Conservation (phyloP, 2,888 invertebrate species). For the Ormia ochracea region DNA sequence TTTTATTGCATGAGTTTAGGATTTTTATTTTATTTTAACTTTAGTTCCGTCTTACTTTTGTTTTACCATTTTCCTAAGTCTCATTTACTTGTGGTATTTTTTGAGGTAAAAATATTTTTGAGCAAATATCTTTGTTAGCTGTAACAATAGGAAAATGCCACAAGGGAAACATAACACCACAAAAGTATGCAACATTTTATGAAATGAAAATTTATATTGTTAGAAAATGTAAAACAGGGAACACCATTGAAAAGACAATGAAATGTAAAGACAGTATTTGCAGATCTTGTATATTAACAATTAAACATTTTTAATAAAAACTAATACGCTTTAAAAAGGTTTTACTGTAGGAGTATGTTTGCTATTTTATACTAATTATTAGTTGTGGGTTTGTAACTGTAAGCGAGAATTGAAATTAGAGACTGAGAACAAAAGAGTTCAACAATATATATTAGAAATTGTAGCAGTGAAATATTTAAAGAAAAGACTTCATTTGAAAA, state of each 20-base stretch:
- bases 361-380: too few species aligned
- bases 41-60: neutral
- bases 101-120: conserved; percentile 30
- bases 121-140: conserved; percentile 35
- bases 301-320: too few species aligned
- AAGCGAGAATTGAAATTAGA: too few species aligned
- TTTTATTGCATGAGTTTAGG: conserved; percentile 13
- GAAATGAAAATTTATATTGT: conserved; percentile 14
- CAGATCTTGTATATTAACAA: too few species aligned
- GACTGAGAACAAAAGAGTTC: too few species aligned
- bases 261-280: too few species aligned
- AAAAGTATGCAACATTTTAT: conserved; percentile 53
- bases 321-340: too few species aligned
- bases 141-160: conserved; percentile 40
- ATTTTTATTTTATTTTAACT: neutral
- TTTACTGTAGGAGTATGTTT: too few species aligned
- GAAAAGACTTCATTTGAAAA: too few species aligned
- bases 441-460: too few species aligned
- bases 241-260: neutral
- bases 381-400: too few species aligned
- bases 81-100: conserved; percentile 53
- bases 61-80: neutral
- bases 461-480: too few species aligned
- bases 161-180: conserved; percentile 45
- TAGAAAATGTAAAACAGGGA: neutral